Percentiles rank a stretch among this genome's conserved stretches.
These are phyloP conservation scores for Gandaritis pyraliata DNA, from an alignment of 2,888 invertebrate species.

Conservation along the genomic window DNA sequence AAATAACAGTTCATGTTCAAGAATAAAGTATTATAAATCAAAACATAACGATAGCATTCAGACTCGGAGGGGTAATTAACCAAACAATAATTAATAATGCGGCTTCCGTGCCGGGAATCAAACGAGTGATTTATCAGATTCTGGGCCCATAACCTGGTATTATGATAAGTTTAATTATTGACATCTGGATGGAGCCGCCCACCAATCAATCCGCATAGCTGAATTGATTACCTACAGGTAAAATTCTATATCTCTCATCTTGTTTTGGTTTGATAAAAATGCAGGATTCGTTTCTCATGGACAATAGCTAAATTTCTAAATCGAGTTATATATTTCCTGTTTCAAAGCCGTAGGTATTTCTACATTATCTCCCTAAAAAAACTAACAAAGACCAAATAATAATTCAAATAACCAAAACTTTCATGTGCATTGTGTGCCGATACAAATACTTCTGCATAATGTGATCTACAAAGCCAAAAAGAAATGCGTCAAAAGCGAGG, in stretches of 20 bases:
- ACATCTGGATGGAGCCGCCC: slow-evolving; percentile 30
- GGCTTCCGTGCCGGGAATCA: slow-evolving; percentile 41
- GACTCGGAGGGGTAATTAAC: slow-evolving; percentile 50
- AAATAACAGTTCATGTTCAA: slow-evolving; percentile 34
- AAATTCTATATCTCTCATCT: slow-evolving; percentile 18
- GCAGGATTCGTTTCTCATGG: too few relatives aligned
- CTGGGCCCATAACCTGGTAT: slow-evolving; percentile 31
- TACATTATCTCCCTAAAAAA: too few relatives aligned
- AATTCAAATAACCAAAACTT: background rate
- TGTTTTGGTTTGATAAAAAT: slow-evolving; percentile 5
- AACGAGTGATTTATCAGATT: slow-evolving; percentile 41
- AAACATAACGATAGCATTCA: slow-evolving; percentile 44
- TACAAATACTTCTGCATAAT: background rate
- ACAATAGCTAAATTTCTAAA: too few relatives aligned
- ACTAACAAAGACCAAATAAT: too few relatives aligned
- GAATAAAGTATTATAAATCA: slow-evolving; percentile 38
- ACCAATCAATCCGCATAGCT: slow-evolving; percentile 26
- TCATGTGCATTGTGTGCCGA: background rate
- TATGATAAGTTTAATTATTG: slow-evolving; percentile 36
- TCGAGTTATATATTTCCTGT: too few relatives aligned
- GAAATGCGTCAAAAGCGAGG: slow-evolving; percentile 4
- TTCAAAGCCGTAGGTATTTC: too few relatives aligned
- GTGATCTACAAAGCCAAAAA: slow-evolving; percentile 5
- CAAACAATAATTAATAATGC: slow-evolving; percentile 44
- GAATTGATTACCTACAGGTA: slow-evolving; percentile 17